Conservation (phyloP, 2,888 invertebrate species). For the Rugalucina vietnamica region DNA sequence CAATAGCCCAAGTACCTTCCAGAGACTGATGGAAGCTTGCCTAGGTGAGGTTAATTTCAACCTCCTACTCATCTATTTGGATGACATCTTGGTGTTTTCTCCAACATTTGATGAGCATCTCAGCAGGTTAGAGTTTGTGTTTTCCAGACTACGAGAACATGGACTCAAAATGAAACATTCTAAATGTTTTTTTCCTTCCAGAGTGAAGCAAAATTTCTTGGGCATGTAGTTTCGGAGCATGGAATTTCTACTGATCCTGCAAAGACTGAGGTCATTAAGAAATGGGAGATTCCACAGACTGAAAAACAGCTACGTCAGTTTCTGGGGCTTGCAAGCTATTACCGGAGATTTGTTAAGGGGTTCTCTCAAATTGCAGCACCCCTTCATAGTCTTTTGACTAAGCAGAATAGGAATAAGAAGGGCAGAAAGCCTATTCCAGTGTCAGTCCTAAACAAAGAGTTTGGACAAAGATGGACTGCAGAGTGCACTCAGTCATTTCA, state of each 20-base stretch:
- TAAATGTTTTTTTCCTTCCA: slow-evolving; percentile 51
- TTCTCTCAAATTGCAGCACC: neutral
- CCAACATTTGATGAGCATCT: slow-evolving; percentile 36
- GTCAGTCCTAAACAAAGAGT: neutral
- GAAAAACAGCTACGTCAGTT: neutral
- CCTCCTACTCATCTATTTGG: slow-evolving; percentile 56
- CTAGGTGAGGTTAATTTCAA: slow-evolving; percentile 60
- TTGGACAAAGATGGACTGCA: slow-evolving; percentile 25
- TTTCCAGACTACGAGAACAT: slow-evolving; percentile 27
- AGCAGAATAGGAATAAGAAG: neutral
- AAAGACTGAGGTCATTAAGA: slow-evolving; percentile 36
- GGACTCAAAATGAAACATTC: slow-evolving; percentile 46
- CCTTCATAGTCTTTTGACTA: slow-evolving; percentile 1
- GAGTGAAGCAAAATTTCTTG: slow-evolving; percentile 28
- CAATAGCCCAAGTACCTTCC: slow-evolving; percentile 61
- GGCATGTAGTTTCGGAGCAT: slow-evolving; percentile 31
- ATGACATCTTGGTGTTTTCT: slow-evolving; percentile 63
- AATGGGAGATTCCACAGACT: slow-evolving; percentile 36
- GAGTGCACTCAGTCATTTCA: slow-evolving; percentile 44
- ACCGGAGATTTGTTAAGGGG: neutral
- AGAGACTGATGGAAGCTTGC: slow-evolving; percentile 56
- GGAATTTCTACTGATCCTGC: slow-evolving; percentile 52
- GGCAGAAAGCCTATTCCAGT: neutral
- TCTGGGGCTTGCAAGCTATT: neutral
- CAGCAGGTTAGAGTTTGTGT: slow-evolving; percentile 50